These are phyloP conservation scores for Corythornis vintsioides DNA, from an alignment of 2,113 vertebrate genomes.

Conservation along the genomic window DNA sequence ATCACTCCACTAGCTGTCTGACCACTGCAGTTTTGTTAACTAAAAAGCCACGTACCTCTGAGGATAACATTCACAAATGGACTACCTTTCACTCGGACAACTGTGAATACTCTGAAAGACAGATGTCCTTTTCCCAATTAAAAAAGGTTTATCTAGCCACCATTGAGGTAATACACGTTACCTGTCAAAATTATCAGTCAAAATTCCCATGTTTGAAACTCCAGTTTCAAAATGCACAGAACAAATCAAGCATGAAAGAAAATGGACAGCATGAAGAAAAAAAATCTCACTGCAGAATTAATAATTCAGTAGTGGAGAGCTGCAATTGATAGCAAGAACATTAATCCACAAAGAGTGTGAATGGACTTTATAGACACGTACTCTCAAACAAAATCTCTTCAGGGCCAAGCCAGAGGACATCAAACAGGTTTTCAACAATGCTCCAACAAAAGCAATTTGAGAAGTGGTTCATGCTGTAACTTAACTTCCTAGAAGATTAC, in stretches of 20 bases:
- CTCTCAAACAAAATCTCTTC: background rate
- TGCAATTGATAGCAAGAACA: conserved; percentile 2
- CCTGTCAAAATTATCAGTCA: background rate
- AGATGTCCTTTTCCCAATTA: background rate
- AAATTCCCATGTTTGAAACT: background rate
- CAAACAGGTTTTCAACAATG: background rate
- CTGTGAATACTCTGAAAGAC: background rate
- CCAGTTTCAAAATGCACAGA: conserved; percentile 2
- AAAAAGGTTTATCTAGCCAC: background rate
- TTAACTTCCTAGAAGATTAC: conserved; percentile 7
- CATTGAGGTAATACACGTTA: background rate
- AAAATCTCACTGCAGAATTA: background rate
- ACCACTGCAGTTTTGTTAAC: background rate
- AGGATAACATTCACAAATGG: background rate
- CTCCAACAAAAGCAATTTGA: conserved; percentile 13
- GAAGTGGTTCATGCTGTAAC: background rate
- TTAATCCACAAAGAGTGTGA: background rate
- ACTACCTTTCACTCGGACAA: background rate
- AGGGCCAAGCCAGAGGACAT: conserved; percentile 6
- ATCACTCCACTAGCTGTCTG: background rate
- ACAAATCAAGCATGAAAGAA: conserved; percentile 14
- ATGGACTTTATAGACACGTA: background rate
- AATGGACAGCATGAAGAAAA: background rate
- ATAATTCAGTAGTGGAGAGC: conserved; percentile 25
- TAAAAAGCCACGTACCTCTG: background rate